Percentiles rank a stretch among this genome's conserved stretches.
These are phyloP conservation scores for Himalopsyche japonica DNA, from an alignment of 2,888 invertebrate species.

Conservation along the genomic window DNA sequence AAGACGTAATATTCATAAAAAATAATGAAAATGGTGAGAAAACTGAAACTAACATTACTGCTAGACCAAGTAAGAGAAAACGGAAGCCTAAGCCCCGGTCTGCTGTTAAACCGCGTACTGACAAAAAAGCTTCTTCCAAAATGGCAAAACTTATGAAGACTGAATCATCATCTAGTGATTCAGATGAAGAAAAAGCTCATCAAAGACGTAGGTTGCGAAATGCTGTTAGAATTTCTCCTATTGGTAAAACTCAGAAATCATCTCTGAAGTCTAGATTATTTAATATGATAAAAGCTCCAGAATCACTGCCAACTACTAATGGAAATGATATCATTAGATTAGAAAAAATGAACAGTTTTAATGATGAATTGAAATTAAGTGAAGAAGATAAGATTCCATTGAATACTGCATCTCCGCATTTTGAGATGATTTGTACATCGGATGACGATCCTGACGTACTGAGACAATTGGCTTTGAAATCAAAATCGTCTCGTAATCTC, in stretches of 20 bases:
- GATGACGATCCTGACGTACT: slow-evolving; percentile 57
- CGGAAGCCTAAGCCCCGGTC: neutral
- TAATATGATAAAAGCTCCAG: slow-evolving; percentile 23
- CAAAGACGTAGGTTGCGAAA: slow-evolving; percentile 18
- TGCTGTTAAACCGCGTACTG: neutral
- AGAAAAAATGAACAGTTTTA: neutral
- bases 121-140: neutral
- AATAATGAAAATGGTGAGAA: neutral
- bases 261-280: slow-evolving; percentile 30
- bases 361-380: neutral
- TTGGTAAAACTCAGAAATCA: neutral
- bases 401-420: neutral
- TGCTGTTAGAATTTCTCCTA: slow-evolving; percentile 15
- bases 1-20: neutral
- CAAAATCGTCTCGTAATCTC: slow-evolving; percentile 45
- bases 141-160: neutral
- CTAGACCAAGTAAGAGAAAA: neutral
- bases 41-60: neutral
- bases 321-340: neutral
- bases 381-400: neutral
- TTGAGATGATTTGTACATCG: slow-evolving; percentile 44
- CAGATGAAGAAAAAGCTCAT: slow-evolving; percentile 19
- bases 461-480: slow-evolving; percentile 55
- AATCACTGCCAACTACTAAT: neutral
- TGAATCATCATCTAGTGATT: slow-evolving; percentile 21